phyloP scores from a whole-genome alignment of 1,140 invertebrate species.

The Eriosoma lanigerum region DNA sequence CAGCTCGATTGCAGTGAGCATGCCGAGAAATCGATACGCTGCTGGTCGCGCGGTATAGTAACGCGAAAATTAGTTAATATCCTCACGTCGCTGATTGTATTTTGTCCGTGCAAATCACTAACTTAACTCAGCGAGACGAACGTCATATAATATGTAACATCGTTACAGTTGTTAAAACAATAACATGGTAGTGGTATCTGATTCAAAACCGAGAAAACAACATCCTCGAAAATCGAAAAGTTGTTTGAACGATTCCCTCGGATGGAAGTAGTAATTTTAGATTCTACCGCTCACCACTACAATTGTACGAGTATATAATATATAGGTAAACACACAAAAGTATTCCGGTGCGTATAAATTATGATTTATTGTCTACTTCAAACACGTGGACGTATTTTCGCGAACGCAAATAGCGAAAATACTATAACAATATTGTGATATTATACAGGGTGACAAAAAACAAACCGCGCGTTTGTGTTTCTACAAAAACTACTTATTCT shows the following conservation, averaged over 20 bases:
- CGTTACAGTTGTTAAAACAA: too few relatives aligned
- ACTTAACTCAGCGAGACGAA: too few relatives aligned
- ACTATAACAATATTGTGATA: neutral
- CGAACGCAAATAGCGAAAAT: neutral
- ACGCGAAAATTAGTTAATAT: too few relatives aligned
- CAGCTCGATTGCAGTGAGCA: neutral
- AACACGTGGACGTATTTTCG: neutral
- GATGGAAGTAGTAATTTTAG: slow-evolving; percentile 7
- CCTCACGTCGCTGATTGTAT: too few relatives aligned
- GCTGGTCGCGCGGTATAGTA: too few relatives aligned
- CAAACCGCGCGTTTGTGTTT: too few relatives aligned
- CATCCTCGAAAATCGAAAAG: neutral
- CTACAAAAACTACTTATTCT: too few relatives aligned
- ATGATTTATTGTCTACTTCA: slow-evolving; percentile 24
- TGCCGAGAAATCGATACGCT: slow-evolving; percentile 23
- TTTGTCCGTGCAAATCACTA: too few relatives aligned
- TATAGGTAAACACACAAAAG: neutral
- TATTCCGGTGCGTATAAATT: neutral
- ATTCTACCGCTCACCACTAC: too few relatives aligned
- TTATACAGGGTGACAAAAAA: neutral
- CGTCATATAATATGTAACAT: too few relatives aligned
- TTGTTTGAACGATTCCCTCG: slow-evolving; percentile 15
- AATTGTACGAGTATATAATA: too few relatives aligned
- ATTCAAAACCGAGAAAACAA: neutral
- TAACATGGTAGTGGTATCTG: too few relatives aligned